Conservation (phyloP, 1,140 invertebrate species). For the Ostrea denselamellosa region DNA sequence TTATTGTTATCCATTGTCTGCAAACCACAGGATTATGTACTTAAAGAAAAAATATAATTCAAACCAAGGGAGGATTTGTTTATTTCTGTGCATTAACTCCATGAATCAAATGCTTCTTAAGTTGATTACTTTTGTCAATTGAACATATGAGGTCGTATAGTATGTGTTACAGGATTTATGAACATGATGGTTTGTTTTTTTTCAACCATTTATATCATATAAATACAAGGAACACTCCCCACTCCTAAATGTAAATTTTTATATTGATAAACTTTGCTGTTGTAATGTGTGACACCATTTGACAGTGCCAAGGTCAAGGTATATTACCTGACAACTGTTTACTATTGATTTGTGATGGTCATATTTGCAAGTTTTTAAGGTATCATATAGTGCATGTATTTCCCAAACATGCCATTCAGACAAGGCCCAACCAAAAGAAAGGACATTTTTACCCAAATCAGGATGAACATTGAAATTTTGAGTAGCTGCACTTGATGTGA, state of each 20-base stretch:
- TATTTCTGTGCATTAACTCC: neutral
- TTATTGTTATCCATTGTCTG: neutral
- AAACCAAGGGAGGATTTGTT: neutral
- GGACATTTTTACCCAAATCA: no score
- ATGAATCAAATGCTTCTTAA: neutral
- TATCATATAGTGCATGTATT: no score
- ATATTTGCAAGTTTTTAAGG: no score
- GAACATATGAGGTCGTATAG: neutral
- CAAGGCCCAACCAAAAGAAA: no score
- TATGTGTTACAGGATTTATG: neutral
- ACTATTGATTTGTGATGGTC: no score
- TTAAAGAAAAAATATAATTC: constrained; percentile 10
- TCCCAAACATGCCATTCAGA: no score
- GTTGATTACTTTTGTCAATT: neutral
- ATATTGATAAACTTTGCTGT: neutral
- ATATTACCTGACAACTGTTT: no score
- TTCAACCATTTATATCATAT: neutral
- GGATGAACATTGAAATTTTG: no score
- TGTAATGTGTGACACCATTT: neutral
- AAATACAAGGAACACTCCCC: no score
- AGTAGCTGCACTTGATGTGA: no score
- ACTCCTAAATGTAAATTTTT: neutral
- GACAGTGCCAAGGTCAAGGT: no score
- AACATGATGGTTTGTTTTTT: neutral
- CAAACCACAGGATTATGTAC: constrained; percentile 25